phyloP scores from a whole-genome alignment of 2,888 invertebrate species.

The Acholoe squamosa region DNA sequence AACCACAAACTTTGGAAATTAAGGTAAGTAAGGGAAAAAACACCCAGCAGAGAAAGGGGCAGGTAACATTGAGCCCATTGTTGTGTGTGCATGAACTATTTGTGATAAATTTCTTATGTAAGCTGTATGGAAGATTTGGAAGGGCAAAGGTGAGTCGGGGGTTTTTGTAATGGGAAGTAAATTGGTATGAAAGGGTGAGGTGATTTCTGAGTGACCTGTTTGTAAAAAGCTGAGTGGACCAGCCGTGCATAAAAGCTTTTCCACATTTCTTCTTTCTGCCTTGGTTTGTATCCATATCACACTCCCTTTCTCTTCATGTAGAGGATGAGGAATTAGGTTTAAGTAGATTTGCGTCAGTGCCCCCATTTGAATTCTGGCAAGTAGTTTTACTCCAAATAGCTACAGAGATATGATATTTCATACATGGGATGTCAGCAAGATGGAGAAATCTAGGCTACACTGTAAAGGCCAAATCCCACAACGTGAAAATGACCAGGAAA shows the following conservation, averaged over 20 bases:
- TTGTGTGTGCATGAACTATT: neutral
- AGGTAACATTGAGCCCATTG: neutral
- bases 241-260: neutral
- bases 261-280: neutral
- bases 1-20: slow-evolving; percentile 26
- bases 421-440: too few species aligned
- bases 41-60: neutral
- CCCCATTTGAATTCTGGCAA: too few species aligned
- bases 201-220: too few species aligned
- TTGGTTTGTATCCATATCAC: neutral
- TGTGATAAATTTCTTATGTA: neutral
- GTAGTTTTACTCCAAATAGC: too few species aligned
- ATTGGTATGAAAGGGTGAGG: too few species aligned
- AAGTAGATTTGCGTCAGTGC: too few species aligned
- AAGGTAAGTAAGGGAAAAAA: neutral
- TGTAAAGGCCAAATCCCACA: too few species aligned
- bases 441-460: too few species aligned
- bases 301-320: neutral
- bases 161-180: too few species aligned
- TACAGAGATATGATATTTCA: too few species aligned
- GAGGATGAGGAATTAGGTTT: too few species aligned
- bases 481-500: too few species aligned
- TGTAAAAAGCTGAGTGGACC: neutral
- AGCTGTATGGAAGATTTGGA: neutral
- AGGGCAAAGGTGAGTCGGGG: neutral